Percentiles rank a stretch among this genome's conserved stretches.
phyloP scores from a whole-genome alignment of 2,797 vertebrate genomes.

The Lepidocolaptes lacrymiger region DNA sequence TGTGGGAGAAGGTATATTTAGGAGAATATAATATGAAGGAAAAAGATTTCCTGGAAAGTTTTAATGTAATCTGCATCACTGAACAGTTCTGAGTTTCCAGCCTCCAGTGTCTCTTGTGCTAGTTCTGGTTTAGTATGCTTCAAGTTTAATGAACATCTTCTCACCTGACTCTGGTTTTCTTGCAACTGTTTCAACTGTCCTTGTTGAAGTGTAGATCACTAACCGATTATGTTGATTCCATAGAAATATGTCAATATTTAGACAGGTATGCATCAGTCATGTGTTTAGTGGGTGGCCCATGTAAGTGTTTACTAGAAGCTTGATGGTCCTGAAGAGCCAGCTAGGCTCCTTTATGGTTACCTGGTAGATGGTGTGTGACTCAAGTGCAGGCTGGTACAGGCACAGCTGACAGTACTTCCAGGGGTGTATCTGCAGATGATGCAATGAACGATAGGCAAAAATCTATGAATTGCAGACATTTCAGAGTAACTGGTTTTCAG shows the following conservation, averaged over 20 bases:
- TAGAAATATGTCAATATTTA: not conserved
- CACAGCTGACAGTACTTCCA: not conserved
- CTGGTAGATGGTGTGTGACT: not conserved
- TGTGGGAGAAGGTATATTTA: not conserved
- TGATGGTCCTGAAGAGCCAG: not conserved
- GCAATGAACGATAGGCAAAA: not conserved
- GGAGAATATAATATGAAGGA: not conserved
- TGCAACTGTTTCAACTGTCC: not conserved
- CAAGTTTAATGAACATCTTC: not conserved
- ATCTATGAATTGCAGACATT: not conserved
- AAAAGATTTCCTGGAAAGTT: constrained; percentile 4
- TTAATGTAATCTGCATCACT: not conserved
- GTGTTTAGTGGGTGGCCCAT: not conserved
- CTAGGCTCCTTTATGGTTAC: not conserved
- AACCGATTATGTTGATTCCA: not conserved
- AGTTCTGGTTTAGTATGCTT: not conserved
- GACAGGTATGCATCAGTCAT: not conserved
- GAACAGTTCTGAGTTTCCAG: not conserved
- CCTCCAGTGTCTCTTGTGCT: not conserved
- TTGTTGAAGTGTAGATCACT: not conserved
- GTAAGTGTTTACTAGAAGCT: not conserved
- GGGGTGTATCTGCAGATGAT: not conserved
- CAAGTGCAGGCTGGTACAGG: not conserved
- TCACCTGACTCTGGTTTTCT: not conserved
- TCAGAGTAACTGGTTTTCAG: not conserved